Conservation (phyloP, 2,113 vertebrate genomes). For the Apaloderma vittatum region DNA sequence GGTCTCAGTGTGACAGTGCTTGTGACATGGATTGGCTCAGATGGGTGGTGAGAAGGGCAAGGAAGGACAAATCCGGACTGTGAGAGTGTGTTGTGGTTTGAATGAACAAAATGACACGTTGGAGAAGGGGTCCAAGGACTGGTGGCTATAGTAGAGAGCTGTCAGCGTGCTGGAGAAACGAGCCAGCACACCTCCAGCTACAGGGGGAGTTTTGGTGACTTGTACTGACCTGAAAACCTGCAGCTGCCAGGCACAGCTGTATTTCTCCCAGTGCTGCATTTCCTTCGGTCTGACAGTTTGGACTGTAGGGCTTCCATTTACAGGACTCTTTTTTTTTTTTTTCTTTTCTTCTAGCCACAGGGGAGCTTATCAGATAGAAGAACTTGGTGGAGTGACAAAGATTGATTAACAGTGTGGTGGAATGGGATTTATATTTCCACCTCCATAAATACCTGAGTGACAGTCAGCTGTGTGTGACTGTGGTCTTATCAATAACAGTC, state of each 20-base stretch:
- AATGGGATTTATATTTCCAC: constrained; percentile 56
- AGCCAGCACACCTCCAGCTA: rapidly evolving
- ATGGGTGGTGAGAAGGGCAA: background rate
- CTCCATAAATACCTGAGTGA: constrained; percentile 42
- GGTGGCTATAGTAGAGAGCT: background rate
- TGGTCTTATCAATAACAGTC: constrained; percentile 41
- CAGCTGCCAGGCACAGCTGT: background rate
- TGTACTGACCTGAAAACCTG: background rate
- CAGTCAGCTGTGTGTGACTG: background rate
- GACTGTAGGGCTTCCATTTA: background rate
- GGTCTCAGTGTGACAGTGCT: background rate
- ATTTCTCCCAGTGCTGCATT: background rate
- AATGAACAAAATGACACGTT: background rate
- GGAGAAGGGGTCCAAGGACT: background rate
- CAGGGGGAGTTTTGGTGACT: background rate
- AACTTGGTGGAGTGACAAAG: constrained; percentile 41
- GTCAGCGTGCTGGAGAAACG: background rate
- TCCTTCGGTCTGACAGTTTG: background rate
- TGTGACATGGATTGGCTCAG: background rate
- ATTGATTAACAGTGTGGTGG: constrained; percentile 33
- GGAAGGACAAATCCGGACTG: background rate
- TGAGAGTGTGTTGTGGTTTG: background rate
- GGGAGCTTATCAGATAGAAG: constrained; percentile 3
- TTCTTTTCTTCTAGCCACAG: background rate
- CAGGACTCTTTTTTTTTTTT: background rate